Evolutionary conservation across 2,888 invertebrate species (phyloP), one percentile per base, ranked within the genome.

Genomic region (Petrolisthes cinctipes): DNA sequence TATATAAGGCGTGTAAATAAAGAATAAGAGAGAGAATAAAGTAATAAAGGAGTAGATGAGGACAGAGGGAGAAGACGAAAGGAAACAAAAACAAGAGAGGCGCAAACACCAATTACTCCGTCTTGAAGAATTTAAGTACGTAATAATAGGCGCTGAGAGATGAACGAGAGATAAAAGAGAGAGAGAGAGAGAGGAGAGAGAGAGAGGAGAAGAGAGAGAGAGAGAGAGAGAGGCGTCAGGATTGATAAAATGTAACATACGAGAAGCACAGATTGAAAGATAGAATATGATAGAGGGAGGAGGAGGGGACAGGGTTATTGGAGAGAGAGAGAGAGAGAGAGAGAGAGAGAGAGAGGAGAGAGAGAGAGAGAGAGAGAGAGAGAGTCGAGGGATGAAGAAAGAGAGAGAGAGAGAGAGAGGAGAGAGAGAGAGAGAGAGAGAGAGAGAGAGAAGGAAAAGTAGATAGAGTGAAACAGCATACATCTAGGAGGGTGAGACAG

Each of bases 381-480:
- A 75, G n/a, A n/a, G 73, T 73, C 11, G 37, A 11, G 51, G 75
- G 51, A 37, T 4, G n/a, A 53, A 53, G 20, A 54, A 2, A 37
- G 37, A 37, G 37, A 37, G 37, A 76, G 37, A 23, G 80, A n/a
- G 80, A 11, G n/a, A 4, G 20, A 57, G 20, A 57, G 57, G 61
- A 57, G n/a, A 81, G 76, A 11, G 51, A 56, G 79, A 56, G 56
- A 56, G 79, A 56, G 56, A 56, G 79, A 79, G 68, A 82, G 82
- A 68, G 51, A 82, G 37, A 68, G 68, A 23, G 20, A 17, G 61
- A 14, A 81, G 9, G 23, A n/a, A 23, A 51, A 20, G 20, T n/a
- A 1, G 20, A 79, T 54, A 54, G 82, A 82, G 82, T 20, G 17
- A 51, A 17, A 37, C 37, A 37, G 37, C 37, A 37, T 37, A 37